These are phyloP conservation scores for Conchocele bisecta DNA, from an alignment of 2,888 invertebrate species.

Conservation along the genomic window DNA sequence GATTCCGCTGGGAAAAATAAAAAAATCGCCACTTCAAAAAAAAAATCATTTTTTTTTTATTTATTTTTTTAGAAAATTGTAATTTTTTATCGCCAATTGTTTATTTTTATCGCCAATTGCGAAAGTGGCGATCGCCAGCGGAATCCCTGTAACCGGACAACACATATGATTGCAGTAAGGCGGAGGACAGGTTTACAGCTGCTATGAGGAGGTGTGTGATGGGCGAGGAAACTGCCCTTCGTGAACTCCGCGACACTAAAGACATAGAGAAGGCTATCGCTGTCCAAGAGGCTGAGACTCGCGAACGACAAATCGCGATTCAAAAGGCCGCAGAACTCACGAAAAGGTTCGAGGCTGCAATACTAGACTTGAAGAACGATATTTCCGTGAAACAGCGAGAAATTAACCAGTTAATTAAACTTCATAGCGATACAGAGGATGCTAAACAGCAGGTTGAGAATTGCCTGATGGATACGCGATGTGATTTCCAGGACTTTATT, in stretches of 20 bases:
- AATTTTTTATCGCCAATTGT: no score
- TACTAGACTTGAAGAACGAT: conserved; percentile 56
- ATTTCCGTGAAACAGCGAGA: conserved; percentile 42
- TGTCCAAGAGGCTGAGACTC: conserved; percentile 60
- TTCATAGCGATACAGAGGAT: conserved; percentile 55
- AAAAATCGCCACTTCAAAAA: no score
- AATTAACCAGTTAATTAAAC: conserved; percentile 46
- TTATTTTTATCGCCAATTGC: no score
- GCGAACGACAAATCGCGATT: conserved; percentile 64
- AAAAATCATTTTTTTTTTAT: no score
- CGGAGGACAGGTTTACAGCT: conserved; percentile 60
- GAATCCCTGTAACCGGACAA: no score
- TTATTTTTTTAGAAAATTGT: no score
- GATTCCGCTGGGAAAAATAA: no score
- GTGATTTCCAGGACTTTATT: conserved; percentile 73
- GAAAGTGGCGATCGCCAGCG: no score
- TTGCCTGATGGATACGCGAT: conserved; percentile 62
- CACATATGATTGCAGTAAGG: conserved; percentile 56
- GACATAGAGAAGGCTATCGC: conserved; percentile 64
- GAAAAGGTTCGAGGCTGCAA: conserved; percentile 57
- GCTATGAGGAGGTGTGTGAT: conserved; percentile 56
- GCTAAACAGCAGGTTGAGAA: conserved; percentile 60
- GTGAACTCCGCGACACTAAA: conserved; percentile 57
- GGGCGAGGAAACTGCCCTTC: conserved; percentile 60
- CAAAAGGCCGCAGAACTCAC: conserved; percentile 59